Percentiles rank a stretch among this genome's conserved stretches.
Conservation (phyloP, 2,797 vertebrate species). For the Trachops cirrhosus region DNA sequence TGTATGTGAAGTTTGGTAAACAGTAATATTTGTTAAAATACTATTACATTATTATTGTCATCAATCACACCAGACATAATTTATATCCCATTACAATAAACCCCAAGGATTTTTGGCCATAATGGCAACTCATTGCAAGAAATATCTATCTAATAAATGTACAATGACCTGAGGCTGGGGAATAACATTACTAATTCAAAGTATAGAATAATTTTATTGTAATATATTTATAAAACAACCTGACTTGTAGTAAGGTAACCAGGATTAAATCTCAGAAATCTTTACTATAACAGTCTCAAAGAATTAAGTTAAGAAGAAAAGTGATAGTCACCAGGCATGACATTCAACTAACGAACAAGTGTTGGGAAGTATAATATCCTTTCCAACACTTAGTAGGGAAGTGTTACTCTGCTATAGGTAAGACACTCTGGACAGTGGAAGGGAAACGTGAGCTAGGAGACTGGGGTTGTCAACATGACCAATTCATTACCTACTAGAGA, state of each 20-base stretch:
- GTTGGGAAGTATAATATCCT: background rate
- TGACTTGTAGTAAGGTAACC: background rate
- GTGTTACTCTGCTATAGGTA: background rate
- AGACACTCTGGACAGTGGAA: background rate
- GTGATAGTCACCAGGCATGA: background rate
- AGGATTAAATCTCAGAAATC: slow-evolving; percentile 31
- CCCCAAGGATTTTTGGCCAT: background rate
- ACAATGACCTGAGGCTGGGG: background rate
- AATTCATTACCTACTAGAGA: background rate
- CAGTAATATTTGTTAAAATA: slow-evolving; percentile 8
- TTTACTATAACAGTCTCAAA: background rate
- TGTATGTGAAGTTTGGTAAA: background rate
- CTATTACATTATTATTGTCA: background rate
- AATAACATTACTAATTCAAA: slow-evolving; percentile 21
- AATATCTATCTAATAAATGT: slow-evolving; percentile 11
- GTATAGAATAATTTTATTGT: background rate
- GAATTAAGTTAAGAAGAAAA: background rate
- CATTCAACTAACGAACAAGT: background rate
- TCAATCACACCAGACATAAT: slow-evolving; percentile 24
- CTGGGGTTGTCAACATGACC: background rate
- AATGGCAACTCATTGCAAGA: background rate
- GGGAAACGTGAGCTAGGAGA: background rate
- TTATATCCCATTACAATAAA: slow-evolving; percentile 42
- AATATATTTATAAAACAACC: slow-evolving; percentile 1
- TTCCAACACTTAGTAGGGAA: too few relatives aligned